Conservation (phyloP, 2,888 invertebrate species). For the Perizoma flavofasciatum region DNA sequence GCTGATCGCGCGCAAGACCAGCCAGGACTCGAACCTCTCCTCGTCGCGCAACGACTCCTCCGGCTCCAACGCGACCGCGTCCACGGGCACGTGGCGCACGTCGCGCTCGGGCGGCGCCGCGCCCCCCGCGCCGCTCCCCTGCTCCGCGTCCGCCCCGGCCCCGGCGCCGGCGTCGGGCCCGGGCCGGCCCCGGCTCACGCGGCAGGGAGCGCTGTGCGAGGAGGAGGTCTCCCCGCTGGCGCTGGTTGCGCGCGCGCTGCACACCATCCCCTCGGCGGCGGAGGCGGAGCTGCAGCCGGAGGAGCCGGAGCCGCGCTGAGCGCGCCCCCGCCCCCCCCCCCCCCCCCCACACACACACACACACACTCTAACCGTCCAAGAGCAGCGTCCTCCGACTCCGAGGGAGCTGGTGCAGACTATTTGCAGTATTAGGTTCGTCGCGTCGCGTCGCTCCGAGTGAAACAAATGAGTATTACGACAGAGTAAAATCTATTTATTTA, state of each 20-base stretch:
- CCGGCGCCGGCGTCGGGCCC: no score
- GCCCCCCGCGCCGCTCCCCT: constrained; percentile 73
- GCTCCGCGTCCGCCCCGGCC: constrained; percentile 89
- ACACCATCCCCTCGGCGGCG: constrained; percentile 73
- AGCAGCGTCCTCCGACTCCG: constrained; percentile 23
- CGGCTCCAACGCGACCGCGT: constrained; percentile 94
- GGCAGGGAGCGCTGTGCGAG: constrained; percentile 91
- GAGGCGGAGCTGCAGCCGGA: constrained; percentile 65
- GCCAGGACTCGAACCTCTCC: constrained; percentile 95
- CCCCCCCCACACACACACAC: constrained; percentile 31
- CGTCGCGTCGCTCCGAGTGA: constrained; percentile 35
- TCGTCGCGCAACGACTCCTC: constrained; percentile 96
- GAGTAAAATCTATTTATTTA: constrained; percentile 54
- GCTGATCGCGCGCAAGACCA: constrained; percentile 95
- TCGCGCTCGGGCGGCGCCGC: constrained; percentile 93
- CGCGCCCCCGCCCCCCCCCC: constrained; percentile 21
- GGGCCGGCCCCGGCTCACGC: constrained; percentile 90
- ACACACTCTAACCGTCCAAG: constrained; percentile 58
- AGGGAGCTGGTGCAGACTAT: constrained; percentile 30
- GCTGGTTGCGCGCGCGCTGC: constrained; percentile 56
- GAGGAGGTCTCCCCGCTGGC: constrained; percentile 82
- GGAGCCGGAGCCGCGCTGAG: constrained; percentile 53
- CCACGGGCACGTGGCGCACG: constrained; percentile 95
- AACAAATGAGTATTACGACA: constrained; percentile 49
- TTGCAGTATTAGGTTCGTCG: constrained; percentile 58